phyloP scores from a whole-genome alignment of 2,888 invertebrate species.

The Ecliptopera silaceata region DNA sequence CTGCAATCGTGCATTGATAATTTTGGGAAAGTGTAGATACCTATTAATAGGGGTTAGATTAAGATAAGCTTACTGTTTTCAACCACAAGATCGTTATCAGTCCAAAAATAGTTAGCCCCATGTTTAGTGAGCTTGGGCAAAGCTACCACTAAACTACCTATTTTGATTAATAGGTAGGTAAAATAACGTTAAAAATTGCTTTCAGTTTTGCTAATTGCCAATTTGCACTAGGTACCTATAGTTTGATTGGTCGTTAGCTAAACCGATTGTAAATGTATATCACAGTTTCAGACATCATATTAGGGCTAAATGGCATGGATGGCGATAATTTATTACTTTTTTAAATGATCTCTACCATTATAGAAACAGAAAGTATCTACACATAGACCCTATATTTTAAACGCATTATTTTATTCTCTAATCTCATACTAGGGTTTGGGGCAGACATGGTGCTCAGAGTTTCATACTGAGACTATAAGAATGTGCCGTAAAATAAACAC shows the following conservation, averaged over 20 bases:
- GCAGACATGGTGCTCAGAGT: too few species aligned
- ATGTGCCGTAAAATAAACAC: too few species aligned
- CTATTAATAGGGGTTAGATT: too few species aligned
- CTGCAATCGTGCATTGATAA: too few species aligned
- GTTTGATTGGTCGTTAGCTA: background rate
- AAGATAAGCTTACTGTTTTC: conserved; percentile 7
- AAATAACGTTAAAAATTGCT: background rate
- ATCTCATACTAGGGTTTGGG: too few species aligned
- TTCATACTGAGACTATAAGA: too few species aligned
- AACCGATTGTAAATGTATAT: background rate
- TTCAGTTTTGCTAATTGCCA: conserved; percentile 4
- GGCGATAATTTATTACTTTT: background rate
- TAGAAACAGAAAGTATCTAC: too few species aligned
- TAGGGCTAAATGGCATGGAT: background rate
- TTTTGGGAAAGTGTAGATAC: too few species aligned
- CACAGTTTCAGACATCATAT: too few species aligned
- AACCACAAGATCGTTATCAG: background rate
- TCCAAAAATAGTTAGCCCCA: conserved; percentile 1
- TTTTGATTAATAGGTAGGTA: background rate
- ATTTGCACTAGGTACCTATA: background rate
- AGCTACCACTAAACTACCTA: background rate
- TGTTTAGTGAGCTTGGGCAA: background rate
- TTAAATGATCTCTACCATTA: too few species aligned
- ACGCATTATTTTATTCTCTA: too few species aligned
- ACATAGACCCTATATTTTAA: too few species aligned